Percentiles rank a stretch among this genome's conserved stretches.
Conservation (phyloP, 2,888 invertebrate species). For the Aphidius colemani region DNA sequence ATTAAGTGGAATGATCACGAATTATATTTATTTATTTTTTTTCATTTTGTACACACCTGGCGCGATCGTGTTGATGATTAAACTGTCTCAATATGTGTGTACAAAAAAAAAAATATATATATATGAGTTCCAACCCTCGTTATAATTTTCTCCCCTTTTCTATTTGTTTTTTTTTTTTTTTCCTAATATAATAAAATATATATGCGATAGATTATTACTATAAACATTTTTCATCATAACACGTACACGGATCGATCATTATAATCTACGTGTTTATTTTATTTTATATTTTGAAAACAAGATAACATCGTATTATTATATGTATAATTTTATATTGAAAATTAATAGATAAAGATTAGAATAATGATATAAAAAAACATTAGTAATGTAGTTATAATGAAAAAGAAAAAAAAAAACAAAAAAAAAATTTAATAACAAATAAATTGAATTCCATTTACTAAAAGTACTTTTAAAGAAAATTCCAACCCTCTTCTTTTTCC, state of each 20-base stretch:
- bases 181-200: neutral
- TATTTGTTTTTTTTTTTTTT: neutral
- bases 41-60: neutral
- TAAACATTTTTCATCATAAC: constrained; percentile 1
- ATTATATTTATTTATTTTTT: neutral
- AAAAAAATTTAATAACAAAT: constrained; percentile 22
- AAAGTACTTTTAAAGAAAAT: neutral
- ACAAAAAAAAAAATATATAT: neutral
- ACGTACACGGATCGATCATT: neutral
- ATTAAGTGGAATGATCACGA: no score
- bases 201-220: constrained; percentile 6
- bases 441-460: neutral
- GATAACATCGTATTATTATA: no score
- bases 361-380: no score
- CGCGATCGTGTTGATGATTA: constrained; percentile 5
- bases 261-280: neutral
- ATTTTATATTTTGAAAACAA: neutral
- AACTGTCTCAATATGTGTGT: constrained; percentile 6
- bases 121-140: constrained; percentile 11
- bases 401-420: constrained; percentile 21
- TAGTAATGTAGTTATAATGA: neutral
- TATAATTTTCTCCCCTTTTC: constrained; percentile 9
- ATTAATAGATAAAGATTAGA: no score
- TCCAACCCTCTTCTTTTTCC: neutral
- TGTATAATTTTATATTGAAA: no score